Evolutionary conservation across 2,888 invertebrate genomes (phyloP), one percentile per base, ranked within the genome.

Genomic region (Lithophane semibrunnea): DNA sequence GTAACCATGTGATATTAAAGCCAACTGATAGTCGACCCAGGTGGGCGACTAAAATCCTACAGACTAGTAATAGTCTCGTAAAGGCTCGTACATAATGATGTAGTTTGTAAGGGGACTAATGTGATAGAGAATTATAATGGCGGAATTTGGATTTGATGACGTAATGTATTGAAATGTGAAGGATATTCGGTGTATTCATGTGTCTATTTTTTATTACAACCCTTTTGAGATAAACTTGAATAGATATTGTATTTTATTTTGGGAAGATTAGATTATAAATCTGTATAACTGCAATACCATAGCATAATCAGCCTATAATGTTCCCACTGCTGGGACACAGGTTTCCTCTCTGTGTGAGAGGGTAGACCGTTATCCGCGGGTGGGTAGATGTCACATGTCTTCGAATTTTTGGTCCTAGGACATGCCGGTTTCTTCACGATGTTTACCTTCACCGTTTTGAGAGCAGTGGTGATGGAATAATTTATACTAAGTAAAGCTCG

Each of bases 1-100:
- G 91, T 91, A 89, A 90, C 88, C 88, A 89, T 88, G 86, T 87
- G 89, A 89, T 92, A 90, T 92, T 93, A 92, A 93, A 93, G 90
- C 83, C 86, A 91, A 91, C 89, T 90, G 90, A 92, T 92, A 89
- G 89, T 78, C 88, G 82, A 81, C 88, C 81, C 86, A 87, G 91
- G 91, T 92, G 93, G 92, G 88, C 91, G 83, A 81, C 89, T 91
- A 87, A 91, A 90, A 84, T 86, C 88, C 89, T 88, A 77, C 77
- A 78, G 77, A 79, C 82, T 85, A 77, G 79, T 89, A 88, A 88
- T 81, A 74, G 82, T 70, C 13, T 42, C 77, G 74, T 88, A 88
- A 91, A 87, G 90, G 82, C 37, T 3, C 13, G 65, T 88, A 78
- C 79, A 89, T 80, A 88, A 74, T 86, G 84, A 79, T 70, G 52